These are phyloP conservation scores for Phoxinus dragarum DNA, from an alignment of 2,797 vertebrate genomes.

Conservation along the genomic window DNA sequence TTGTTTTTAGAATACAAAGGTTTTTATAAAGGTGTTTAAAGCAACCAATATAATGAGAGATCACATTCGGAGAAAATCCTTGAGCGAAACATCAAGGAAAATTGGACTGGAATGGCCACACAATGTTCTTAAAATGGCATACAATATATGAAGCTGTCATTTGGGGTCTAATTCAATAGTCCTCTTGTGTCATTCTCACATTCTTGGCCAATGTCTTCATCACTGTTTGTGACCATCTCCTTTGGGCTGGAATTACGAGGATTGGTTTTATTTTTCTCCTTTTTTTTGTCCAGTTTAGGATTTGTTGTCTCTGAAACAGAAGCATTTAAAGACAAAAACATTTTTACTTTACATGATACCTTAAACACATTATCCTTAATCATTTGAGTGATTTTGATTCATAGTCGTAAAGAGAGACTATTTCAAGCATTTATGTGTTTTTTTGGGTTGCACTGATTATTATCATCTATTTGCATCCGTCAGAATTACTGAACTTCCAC, in stretches of 20 bases:
- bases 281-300: constrained; percentile 48
- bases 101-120: constrained; percentile 51
- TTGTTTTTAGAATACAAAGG: constrained; percentile 34
- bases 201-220: constrained; percentile 90
- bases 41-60: constrained; percentile 22
- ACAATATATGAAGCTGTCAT: constrained; percentile 42
- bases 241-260: constrained; percentile 51
- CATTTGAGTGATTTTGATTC: background rate
- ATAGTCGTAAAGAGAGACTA: background rate
- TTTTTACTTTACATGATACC: background rate
- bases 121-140: constrained; percentile 47
- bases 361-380: background rate
- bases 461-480: background rate
- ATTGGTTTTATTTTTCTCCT: constrained; percentile 48
- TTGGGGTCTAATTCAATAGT: constrained; percentile 53
- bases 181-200: constrained; percentile 84
- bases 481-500: background rate
- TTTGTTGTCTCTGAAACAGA: constrained; percentile 50
- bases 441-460: background rate
- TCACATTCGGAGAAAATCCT: constrained; percentile 46
- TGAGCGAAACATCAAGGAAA: constrained; percentile 51
- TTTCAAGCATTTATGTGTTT: background rate
- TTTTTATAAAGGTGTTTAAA: constrained; percentile 25
- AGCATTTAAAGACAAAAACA: constrained; percentile 44
- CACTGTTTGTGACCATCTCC: constrained; percentile 73